phyloP scores from a whole-genome alignment of 2,888 invertebrate species.

The Amphimallon solstitiale region DNA sequence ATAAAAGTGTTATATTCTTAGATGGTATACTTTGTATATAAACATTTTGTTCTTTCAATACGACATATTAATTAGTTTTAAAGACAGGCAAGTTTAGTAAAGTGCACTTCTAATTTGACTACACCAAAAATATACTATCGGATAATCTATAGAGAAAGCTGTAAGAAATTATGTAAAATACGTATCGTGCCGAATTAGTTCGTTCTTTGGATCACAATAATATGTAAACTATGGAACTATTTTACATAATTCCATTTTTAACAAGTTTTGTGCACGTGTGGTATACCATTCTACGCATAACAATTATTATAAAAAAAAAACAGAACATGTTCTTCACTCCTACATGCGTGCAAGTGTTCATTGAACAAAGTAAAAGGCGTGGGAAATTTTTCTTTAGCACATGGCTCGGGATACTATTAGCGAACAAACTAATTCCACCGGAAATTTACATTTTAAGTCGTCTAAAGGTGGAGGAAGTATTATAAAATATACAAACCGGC shows the following conservation, averaged over 20 bases:
- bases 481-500: background rate
- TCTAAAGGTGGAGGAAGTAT: constrained; percentile 26
- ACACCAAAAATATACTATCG: too few relatives aligned
- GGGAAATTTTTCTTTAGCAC: constrained; percentile 26
- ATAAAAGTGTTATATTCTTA: too few relatives aligned
- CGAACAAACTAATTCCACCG: constrained; percentile 32
- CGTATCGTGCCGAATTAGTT: too few relatives aligned
- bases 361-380: constrained; percentile 28
- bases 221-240: too few relatives aligned
- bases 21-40: too few relatives aligned
- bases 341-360: constrained; percentile 26
- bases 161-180: too few relatives aligned
- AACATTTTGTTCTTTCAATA: too few relatives aligned
- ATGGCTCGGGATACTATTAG: constrained; percentile 29
- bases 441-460: constrained; percentile 31
- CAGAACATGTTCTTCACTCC: constrained; percentile 21
- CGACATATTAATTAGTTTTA: too few relatives aligned
- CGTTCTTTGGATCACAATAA: too few relatives aligned
- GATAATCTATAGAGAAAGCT: too few relatives aligned
- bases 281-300: background rate
- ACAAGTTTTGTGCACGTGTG: background rate
- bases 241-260: background rate
- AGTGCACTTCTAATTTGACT: too few relatives aligned
- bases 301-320: background rate
- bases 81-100: too few relatives aligned